Percentiles rank a stretch among this genome's conserved stretches.
Conservation (phyloP, 2,113 vertebrate genomes). For the Erythrocercus mccallii region DNA sequence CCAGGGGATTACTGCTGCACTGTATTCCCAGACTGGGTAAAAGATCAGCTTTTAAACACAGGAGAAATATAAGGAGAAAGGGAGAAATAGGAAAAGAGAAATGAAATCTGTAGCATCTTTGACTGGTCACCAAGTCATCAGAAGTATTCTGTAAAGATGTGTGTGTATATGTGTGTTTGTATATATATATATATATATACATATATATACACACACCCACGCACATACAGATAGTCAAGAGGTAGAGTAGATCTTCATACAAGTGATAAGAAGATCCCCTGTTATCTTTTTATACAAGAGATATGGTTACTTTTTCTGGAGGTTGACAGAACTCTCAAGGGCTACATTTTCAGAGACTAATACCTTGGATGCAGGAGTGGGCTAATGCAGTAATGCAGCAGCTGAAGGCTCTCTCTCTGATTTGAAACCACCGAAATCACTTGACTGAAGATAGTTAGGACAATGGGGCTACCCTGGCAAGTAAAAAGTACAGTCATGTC, state of each 20-base stretch:
- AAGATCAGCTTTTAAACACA: not conserved
- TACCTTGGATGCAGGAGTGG: not conserved
- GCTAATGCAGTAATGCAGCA: no score
- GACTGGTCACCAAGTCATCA: not conserved
- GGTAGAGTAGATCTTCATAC: not conserved
- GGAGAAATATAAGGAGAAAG: not conserved
- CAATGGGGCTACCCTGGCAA: not conserved
- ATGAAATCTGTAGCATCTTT: not conserved
- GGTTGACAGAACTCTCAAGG: not conserved
- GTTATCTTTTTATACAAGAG: not conserved
- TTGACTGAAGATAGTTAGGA: not conserved
- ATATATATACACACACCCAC: accelerated
- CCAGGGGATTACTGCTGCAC: not conserved
- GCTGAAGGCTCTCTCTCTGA: not conserved
- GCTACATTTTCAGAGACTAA: not conserved
- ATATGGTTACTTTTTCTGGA: not conserved
- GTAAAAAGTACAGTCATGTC: not conserved
- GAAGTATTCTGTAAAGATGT: not conserved
- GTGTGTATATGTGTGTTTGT: accelerated
- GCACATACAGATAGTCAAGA: not conserved
- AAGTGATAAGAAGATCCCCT: not conserved
- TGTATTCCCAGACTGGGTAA: not conserved
- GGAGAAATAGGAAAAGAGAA: not conserved
- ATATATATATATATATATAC: accelerated
- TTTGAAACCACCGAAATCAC: not conserved